Percentiles rank a stretch among this genome's conserved stretches.
Evolutionary conservation across 2,797 vertebrate genomes (phyloP).

Genomic region (Myotis findleyi): DNA sequence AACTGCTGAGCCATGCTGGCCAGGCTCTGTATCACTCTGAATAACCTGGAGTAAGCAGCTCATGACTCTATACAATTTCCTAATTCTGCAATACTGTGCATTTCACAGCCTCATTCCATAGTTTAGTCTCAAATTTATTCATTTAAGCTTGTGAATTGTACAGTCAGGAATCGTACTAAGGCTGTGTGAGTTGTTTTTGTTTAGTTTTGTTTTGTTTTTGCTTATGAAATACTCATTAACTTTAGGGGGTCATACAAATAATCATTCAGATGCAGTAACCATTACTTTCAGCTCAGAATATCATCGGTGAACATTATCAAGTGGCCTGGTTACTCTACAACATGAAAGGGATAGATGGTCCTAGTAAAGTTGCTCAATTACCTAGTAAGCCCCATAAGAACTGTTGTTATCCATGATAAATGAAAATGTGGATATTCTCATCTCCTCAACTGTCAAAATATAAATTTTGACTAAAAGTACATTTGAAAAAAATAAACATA

Average conservation of each 20-base stretch:
- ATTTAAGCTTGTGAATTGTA: background rate
- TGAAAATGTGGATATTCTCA: background rate
- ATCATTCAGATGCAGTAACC: background rate
- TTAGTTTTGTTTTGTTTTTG: background rate
- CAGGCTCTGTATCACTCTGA: background rate
- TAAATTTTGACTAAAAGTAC: background rate
- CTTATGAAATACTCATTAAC: background rate
- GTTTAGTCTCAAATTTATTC: background rate
- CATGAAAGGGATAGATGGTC: background rate
- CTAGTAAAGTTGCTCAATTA: background rate
- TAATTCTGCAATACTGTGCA: background rate
- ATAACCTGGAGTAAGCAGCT: background rate
- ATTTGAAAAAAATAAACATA: background rate
- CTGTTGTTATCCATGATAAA: background rate
- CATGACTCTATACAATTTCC: background rate
- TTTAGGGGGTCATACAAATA: background rate
- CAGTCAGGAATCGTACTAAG: background rate
- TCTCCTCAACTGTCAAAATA: background rate
- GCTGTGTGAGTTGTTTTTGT: background rate
- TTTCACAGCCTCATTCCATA: background rate
- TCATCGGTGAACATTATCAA: background rate
- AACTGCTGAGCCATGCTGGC: too few species aligned
- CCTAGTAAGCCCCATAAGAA: background rate
- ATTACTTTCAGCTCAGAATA: background rate
- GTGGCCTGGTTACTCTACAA: background rate